These are phyloP conservation scores for Eustalomyia histrio DNA, from an alignment of 2,888 invertebrate genomes.

Conservation along the genomic window DNA sequence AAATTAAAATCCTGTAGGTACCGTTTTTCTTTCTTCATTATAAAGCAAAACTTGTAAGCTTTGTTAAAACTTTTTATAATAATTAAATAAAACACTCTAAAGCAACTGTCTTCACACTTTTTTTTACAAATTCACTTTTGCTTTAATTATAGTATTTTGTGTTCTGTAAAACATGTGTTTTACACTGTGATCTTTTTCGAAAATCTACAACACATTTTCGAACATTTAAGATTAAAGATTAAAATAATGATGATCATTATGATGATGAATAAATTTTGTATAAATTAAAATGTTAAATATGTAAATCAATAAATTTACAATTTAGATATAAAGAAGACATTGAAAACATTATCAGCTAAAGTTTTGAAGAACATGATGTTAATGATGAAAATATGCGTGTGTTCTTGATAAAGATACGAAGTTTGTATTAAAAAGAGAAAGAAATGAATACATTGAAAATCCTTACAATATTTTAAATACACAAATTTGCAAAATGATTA, in stretches of 20 bases:
- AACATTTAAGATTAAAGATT: conserved; percentile 59
- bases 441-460: conserved; percentile 28
- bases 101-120: not conserved
- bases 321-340: conserved; percentile 56
- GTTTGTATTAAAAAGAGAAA: not conserved
- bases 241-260: conserved; percentile 30
- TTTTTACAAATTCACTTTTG: not conserved
- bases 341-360: conserved; percentile 1
- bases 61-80: no score
- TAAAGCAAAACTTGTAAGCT: no score
- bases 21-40: no score
- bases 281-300: conserved; percentile 62
- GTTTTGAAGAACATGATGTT: not conserved
- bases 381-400: conserved; percentile 18
- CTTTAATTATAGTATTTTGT: conserved; percentile 50
- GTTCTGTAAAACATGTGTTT: conserved; percentile 40
- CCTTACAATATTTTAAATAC: conserved; percentile 19
- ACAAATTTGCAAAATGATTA: not conserved
- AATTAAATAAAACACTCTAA: no score
- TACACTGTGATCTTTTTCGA: conserved; percentile 31
- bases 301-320: conserved; percentile 64
- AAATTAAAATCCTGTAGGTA: no score
- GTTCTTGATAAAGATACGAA: conserved; percentile 6
- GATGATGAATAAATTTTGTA: conserved; percentile 43
- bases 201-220: conserved; percentile 36